Base-by-base conservation (phyloP, 2,888 invertebrate species). In the Pristionchus exspectatus region DNA sequence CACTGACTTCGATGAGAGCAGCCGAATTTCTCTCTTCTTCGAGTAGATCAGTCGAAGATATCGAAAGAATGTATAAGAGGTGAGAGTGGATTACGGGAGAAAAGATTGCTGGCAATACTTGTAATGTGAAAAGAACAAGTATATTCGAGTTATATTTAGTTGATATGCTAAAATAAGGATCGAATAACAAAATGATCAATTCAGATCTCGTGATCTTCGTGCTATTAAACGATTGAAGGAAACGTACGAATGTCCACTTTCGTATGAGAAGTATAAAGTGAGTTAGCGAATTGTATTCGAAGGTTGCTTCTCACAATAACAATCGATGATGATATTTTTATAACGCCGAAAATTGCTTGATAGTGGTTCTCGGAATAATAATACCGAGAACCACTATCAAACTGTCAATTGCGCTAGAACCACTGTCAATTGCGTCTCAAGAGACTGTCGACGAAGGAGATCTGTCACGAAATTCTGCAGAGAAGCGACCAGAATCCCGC, bases 381-480 rank as follows among this genome's bases (percentile, higher is more conserved):
- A 14, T 69, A n/a, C n/a, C n/a, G n/a, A n/a, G n/a, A n/a, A n/a
- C n/a, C n/a, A n/a, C n/a, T n/a, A n/a, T n/a, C n/a, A n/a, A n/a
- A n/a, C n/a, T n/a, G n/a, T n/a, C n/a, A n/a, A n/a, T n/a, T n/a
- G n/a, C n/a, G n/a, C n/a, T n/a, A n/a, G n/a, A n/a, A n/a, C n/a
- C n/a, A n/a, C n/a, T n/a, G n/a, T n/a, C n/a, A 7, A 69, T 30
- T 5, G n/a, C n/a, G 38, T 38, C 38, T 74, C 33, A 12, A 87
- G 87, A 44, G n/a, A 14, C 69, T 87, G 30, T 87, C 87, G 21
- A 87, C 87, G n/a, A 50, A 69, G 56, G 87, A 87, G 18, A 50
- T 87, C 12, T 87, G 87, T 27, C 87, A 87, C 21, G 87, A 87
- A 69, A 87, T 87, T 50, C 87, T 87, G 12, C 87, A 69, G 44